These are phyloP conservation scores for Marmota flaviventris DNA, from an alignment of 2,113 vertebrate species.

Conservation along the genomic window DNA sequence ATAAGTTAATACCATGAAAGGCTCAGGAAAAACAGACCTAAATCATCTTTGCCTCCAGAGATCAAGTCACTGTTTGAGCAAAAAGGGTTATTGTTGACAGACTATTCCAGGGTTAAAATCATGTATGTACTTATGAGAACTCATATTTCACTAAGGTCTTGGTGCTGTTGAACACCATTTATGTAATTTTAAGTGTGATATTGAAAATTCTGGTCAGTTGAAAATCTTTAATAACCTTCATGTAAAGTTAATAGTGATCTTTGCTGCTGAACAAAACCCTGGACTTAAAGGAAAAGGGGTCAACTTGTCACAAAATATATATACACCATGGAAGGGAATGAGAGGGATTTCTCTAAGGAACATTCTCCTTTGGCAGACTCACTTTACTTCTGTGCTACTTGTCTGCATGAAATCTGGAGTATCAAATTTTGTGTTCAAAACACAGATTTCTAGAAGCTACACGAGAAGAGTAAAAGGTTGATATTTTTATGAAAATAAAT, in stretches of 20 bases:
- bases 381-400: not conserved
- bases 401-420: not conserved
- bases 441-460: not conserved
- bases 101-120: slow-evolving; percentile 57
- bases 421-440: not conserved
- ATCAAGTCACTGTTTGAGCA: slow-evolving; percentile 65
- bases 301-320: not conserved
- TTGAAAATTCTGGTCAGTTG: slow-evolving; percentile 36
- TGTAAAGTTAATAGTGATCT: slow-evolving; percentile 62
- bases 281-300: not conserved
- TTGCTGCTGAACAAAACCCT: slow-evolving; percentile 20
- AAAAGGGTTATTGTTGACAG: slow-evolving; percentile 64
- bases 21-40: slow-evolving; percentile 26
- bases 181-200: slow-evolving; percentile 43
- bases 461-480: not conserved
- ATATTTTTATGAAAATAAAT: slow-evolving; percentile 53
- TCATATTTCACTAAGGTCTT: slow-evolving; percentile 9
- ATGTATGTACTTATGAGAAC: slow-evolving; percentile 24
- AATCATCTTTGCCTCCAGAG: slow-evolving; percentile 37
- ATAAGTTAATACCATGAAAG: slow-evolving; percentile 40
- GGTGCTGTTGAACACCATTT: not conserved
- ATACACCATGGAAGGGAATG: not conserved
- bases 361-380: not conserved
- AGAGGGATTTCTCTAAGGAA: not conserved
- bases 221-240: slow-evolving; percentile 57